Evolutionary conservation across 2,888 invertebrate species (phyloP), one percentile per base, ranked within the genome.

Genomic region (Buathra laborator): DNA sequence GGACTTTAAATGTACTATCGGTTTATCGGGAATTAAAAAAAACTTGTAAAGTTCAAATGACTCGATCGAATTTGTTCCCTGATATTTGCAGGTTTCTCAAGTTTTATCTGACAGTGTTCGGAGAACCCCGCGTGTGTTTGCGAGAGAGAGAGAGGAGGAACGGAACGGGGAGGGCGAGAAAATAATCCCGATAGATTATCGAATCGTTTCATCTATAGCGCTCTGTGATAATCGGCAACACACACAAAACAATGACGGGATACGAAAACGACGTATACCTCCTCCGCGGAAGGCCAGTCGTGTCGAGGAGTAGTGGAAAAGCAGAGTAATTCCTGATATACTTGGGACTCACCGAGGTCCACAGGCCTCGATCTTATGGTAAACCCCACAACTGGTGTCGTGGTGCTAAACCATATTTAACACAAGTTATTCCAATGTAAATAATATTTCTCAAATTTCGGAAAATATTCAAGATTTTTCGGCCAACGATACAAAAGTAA

Each of bases 241-340:
- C 67, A 76, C 78, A 70, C 56, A 66, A 66, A 83, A 74, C 71
- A 74, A 72, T 24, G 37, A 80, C 78, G 74, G 84, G 81, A 79
- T 77, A 84, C 76, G 43, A 83, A 81, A 84, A 74, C 86, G 89
- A 90, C 90, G 89, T 91, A 89, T 94, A 94, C 94, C 94, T 94
- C 92, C 92, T 92, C 91, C 79, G 90, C 89, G 89, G 91, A 92
- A 90, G 92, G 92, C 94, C 94, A 93, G 89, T 92, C 92, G 89
- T 89, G 92, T 87, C 91, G 93, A 89, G 92, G 90, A 90, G 93
- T 93, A 88, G 92, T 92, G 81, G 94, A 92, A 91, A 94, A 94
- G 91, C 93, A 94, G 90, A 94, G 93, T 90, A 94, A 93, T 91
- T 94, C 94, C 86, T 93, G 93, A 92, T 94, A 94, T 90, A 94